Conservation (phyloP, 2,113 vertebrate genomes). For the Pluvianellus socialis region DNA sequence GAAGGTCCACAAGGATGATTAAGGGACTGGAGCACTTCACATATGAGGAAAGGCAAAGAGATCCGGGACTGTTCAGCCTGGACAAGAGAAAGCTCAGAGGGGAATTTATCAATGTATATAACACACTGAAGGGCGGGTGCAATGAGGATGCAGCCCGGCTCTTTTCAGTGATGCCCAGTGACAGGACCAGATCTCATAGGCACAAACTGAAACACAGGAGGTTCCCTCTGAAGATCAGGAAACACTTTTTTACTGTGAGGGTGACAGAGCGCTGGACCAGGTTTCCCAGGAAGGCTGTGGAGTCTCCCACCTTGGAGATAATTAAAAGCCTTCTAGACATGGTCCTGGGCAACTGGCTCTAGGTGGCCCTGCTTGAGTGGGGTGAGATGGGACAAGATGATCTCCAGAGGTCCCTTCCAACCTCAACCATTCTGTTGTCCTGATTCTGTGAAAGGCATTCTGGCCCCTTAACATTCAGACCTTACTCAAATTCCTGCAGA, state of each 20-base stretch:
- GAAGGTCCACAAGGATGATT: neutral
- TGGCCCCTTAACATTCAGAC: neutral
- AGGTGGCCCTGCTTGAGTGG: neutral
- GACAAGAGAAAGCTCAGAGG: neutral
- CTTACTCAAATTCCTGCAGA: neutral
- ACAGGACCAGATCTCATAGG: neutral
- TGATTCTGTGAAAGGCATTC: neutral
- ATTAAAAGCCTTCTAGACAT: neutral
- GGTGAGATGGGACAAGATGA: fast-evolving
- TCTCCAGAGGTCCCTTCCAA: neutral
- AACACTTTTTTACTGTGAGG: neutral
- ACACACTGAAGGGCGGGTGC: neutral
- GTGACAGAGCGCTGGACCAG: neutral
- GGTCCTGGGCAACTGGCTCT: neutral
- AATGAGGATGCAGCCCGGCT: neutral
- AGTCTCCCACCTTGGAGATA: neutral
- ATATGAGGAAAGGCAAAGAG: neutral
- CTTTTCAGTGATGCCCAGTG: neutral
- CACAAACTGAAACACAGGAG: neutral
- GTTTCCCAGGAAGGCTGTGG: neutral
- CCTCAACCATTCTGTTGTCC: neutral
- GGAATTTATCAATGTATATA: neutral
- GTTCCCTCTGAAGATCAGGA: neutral
- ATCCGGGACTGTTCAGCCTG: neutral
- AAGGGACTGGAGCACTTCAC: neutral